Conservation (phyloP, 2,797 vertebrate species). For the Hozukius guyotensis region DNA sequence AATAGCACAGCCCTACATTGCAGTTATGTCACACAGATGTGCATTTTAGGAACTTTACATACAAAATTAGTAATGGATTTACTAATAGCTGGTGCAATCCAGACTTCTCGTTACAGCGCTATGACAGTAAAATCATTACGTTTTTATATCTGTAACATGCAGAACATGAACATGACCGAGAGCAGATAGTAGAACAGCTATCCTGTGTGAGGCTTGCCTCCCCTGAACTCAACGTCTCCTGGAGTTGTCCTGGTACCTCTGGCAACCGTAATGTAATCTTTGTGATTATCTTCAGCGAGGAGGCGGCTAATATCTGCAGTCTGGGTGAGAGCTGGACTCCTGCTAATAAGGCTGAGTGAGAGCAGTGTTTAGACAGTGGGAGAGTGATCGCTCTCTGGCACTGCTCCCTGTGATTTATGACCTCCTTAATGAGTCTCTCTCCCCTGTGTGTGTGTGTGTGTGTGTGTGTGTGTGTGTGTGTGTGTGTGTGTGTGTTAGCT, state of each 20-base stretch:
- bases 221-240: constrained; percentile 18
- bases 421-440: constrained; percentile 75
- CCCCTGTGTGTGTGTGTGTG: constrained; percentile 28
- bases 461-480: constrained; percentile 10
- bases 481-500: constrained; percentile 25
- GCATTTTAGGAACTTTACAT: background rate
- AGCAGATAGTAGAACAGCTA: background rate
- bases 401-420: constrained; percentile 75
- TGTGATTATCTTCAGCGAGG: constrained; percentile 61
- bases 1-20: background rate
- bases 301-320: constrained; percentile 48
- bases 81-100: background rate
- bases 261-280: constrained; percentile 53
- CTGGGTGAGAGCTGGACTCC: constrained; percentile 60
- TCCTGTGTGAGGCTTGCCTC: background rate
- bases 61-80: background rate
- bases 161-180: background rate
- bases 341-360: constrained; percentile 73
- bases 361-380: constrained; percentile 75
- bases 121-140: background rate
- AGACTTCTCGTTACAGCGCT: background rate
- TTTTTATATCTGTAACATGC: background rate
- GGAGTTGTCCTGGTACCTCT: constrained; percentile 36
- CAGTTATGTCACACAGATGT: background rate
- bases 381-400: constrained; percentile 74